Base-by-base conservation (phyloP, 1,140 invertebrate species). In the Trachymyrmex cornetzi region DNA sequence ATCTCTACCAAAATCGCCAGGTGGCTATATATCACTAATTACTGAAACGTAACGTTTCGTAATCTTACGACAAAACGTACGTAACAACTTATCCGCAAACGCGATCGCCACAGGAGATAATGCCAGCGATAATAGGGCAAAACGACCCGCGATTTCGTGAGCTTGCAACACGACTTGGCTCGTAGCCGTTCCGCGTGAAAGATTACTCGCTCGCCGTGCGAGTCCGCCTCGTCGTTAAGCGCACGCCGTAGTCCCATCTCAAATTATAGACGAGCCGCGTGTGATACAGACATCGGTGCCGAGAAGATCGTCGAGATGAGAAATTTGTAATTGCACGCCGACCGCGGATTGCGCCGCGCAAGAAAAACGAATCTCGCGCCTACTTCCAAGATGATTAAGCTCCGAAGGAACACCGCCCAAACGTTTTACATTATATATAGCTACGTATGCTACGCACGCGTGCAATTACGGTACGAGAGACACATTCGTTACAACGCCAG, bases 161-260 rank as follows among this genome's bases (percentile, higher is more conserved):
- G 57, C 57, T 71, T 48, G 3, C 55, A 22, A 87, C 74, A 61
- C 55, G 7, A 9, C 30, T 19, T 27, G 44, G 30, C 53, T 55
- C 55, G 55, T 22, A 48, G 44, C 24, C 59, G 72, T 22, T 80
- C 22, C 14, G 48, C 80, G 67, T 84, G 80, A 84, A 84, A 90
- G 89, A 88, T 88, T 77, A 84, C 74, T 9, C 22, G 61, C 66
- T 85, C 66, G 59, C 61, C 63, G 61, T 44, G 61, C 55, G 14
- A 77, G 77, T 72, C 55, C 75, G 74, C 86, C 59, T 87, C 86
- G 57, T 87, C 80, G 66, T 89, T 88, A 85, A 61, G 48, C 38
- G 57, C 57, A 44, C 34, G 38, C 64, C 57, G 16, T 57, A 59
- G 69, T 50, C 38, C 34, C 77, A 34, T 79, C 88, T 75, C 16